Conservation (phyloP, 2,888 invertebrate genomes). For the Steinernema carpocapsae region DNA sequence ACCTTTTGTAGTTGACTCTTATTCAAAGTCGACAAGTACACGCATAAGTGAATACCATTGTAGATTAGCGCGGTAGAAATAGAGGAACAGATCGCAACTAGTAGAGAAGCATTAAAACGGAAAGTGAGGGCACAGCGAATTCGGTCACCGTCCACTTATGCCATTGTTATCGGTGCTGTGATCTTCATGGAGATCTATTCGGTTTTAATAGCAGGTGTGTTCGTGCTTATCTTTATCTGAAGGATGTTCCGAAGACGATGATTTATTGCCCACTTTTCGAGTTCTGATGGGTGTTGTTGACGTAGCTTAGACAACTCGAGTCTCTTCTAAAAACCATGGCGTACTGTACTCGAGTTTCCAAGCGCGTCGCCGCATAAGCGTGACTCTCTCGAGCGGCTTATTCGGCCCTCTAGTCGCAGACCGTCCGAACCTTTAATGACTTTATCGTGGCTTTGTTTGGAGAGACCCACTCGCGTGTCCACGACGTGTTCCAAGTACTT, state of each 20-base stretch:
- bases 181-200: slow-evolving; percentile 27
- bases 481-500: slow-evolving; percentile 34
- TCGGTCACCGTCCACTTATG: slow-evolving; percentile 22
- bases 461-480: slow-evolving; percentile 32
- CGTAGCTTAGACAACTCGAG: not conserved
- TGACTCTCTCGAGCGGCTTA: slow-evolving; percentile 27
- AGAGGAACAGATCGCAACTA: not conserved
- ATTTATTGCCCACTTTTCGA: slow-evolving; percentile 24
- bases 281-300: not conserved
- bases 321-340: too few species aligned
- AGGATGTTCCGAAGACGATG: slow-evolving; percentile 11
- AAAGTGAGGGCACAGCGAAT: not conserved
- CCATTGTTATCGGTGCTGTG: slow-evolving; percentile 16
- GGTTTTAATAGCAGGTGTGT: slow-evolving; percentile 19
- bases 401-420: slow-evolving; percentile 23
- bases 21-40: too few species aligned
- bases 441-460: slow-evolving; percentile 14
- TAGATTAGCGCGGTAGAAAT: too few species aligned
- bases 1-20: too few species aligned
- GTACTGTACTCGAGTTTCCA: too few species aligned
- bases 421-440: not conserved
- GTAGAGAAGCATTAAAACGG: not conserved
- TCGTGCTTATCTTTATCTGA: slow-evolving; percentile 15
- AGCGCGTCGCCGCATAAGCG: not conserved
- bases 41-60: too few species aligned